These are phyloP conservation scores for Doris montereyensis DNA, from an alignment of 2,888 invertebrate genomes.

Conservation along the genomic window DNA sequence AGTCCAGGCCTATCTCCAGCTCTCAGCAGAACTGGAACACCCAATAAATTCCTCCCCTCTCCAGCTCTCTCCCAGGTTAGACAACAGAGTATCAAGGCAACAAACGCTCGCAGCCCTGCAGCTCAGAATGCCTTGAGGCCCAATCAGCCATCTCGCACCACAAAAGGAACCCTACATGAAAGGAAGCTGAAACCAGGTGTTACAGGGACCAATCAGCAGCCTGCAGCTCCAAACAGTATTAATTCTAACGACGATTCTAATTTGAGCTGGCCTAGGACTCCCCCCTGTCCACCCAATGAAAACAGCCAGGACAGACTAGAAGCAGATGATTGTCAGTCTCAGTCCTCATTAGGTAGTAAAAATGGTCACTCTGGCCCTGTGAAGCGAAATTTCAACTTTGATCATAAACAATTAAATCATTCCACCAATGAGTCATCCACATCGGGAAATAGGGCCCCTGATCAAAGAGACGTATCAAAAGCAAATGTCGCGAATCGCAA, in stretches of 20 bases:
- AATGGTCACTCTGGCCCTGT: conserved; percentile 10
- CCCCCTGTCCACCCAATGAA: conserved; percentile 42
- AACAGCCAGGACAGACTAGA: conserved; percentile 42
- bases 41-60: conserved; percentile 26
- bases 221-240: not conserved
- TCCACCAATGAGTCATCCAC: conserved; percentile 48
- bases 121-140: not conserved
- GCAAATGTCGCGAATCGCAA: conserved; percentile 55
- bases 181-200: conserved; percentile 10
- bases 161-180: conserved; percentile 26
- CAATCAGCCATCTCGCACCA: conserved; percentile 8
- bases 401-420: conserved; percentile 46
- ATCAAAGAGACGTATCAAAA: conserved; percentile 54
- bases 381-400: conserved; percentile 37
- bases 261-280: conserved; percentile 44
- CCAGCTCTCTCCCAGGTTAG: conserved; percentile 33
- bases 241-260: conserved; percentile 40
- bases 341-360: conserved; percentile 28
- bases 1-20: conserved; percentile 42
- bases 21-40: conserved; percentile 15
- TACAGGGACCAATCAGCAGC: not conserved
- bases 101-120: not conserved
- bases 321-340: conserved; percentile 37
- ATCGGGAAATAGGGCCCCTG: conserved; percentile 45
- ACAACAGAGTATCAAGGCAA: conserved; percentile 1